phyloP scores from a whole-genome alignment of 2,113 vertebrate genomes.

The Talpa occidentalis region DNA sequence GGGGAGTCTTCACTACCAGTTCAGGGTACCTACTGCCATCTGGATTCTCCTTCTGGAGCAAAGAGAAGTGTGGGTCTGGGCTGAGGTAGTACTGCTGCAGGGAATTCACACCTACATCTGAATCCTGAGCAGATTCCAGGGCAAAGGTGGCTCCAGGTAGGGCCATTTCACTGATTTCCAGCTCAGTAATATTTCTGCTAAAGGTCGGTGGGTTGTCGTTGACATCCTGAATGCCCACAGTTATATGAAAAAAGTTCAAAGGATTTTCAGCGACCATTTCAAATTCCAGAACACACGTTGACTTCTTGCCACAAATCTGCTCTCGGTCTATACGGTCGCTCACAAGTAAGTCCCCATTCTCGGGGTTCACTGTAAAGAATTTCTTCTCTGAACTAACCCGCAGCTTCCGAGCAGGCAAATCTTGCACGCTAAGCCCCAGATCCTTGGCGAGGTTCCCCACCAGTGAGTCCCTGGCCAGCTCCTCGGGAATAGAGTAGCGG shows the following conservation, averaged over 20 bases:
- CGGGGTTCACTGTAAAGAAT: constrained; percentile 77
- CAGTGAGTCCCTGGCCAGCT: constrained; percentile 81
- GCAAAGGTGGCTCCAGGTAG: constrained; percentile 76
- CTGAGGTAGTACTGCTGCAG: constrained; percentile 84
- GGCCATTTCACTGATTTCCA: constrained; percentile 80
- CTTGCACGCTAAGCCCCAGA: constrained; percentile 81
- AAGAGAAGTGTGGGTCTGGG: constrained; percentile 71
- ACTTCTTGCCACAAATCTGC: constrained; percentile 80
- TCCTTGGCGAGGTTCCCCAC: constrained; percentile 89
- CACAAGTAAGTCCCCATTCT: constrained; percentile 83
- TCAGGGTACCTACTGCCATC: constrained; percentile 83
- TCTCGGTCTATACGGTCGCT: constrained; percentile 83
- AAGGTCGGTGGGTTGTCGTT: constrained; percentile 84
- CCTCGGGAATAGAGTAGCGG: constrained; percentile 83
- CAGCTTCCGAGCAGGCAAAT: constrained; percentile 75
- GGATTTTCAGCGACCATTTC: constrained; percentile 84
- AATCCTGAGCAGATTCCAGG: constrained; percentile 68
- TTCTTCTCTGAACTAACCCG: constrained; percentile 64
- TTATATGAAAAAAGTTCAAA: constrained; percentile 80
- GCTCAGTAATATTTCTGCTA: constrained; percentile 61
- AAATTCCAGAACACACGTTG: constrained; percentile 83
- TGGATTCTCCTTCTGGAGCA: constrained; percentile 75
- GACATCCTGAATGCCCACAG: constrained; percentile 79
- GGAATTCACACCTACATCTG: constrained; percentile 80
- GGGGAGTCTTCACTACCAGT: constrained; percentile 63